Conservation (phyloP, 1,140 invertebrate genomes). For the Parapsyche elsis region DNA sequence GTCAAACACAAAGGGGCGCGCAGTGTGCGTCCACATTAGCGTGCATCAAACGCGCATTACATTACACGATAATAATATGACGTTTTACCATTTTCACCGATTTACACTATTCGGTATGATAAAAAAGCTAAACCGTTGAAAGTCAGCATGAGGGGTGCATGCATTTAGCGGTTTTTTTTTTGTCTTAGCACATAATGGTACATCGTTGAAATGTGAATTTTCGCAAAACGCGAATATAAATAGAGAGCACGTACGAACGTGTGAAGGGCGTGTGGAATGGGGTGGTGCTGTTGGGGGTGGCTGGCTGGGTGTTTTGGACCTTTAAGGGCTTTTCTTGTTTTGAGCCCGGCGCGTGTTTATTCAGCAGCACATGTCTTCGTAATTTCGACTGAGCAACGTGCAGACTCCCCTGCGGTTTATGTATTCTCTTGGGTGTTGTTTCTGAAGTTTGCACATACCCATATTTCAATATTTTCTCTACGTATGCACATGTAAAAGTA, state of each 20-base stretch:
- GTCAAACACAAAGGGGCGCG: too few species aligned
- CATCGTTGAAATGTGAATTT: neutral
- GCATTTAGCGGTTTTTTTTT: too few species aligned
- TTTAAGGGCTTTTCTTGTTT: neutral
- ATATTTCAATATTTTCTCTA: slow-evolving; percentile 3
- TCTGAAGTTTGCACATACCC: slow-evolving; percentile 12
- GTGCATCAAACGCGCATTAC: too few species aligned
- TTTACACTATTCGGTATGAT: too few species aligned
- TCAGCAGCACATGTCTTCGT: slow-evolving; percentile 22
- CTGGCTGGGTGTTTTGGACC: neutral
- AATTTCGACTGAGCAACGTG: slow-evolving; percentile 9
- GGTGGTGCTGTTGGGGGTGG: neutral
- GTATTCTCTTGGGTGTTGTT: slow-evolving; percentile 24
- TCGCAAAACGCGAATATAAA: neutral
- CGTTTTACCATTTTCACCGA: too few species aligned
- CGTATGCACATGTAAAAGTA: neutral
- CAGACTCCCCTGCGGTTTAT: slow-evolving; percentile 14
- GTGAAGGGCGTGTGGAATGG: neutral
- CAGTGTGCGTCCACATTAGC: too few species aligned
- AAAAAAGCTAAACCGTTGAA: too few species aligned
- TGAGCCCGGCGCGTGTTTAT: slow-evolving; percentile 11
- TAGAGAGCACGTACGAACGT: neutral
- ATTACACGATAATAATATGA: too few species aligned
- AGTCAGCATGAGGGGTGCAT: too few species aligned
- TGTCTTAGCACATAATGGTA: too few species aligned